These are phyloP conservation scores for Micronisus gabar DNA, from an alignment of 2,113 vertebrate species.

Conservation along the genomic window DNA sequence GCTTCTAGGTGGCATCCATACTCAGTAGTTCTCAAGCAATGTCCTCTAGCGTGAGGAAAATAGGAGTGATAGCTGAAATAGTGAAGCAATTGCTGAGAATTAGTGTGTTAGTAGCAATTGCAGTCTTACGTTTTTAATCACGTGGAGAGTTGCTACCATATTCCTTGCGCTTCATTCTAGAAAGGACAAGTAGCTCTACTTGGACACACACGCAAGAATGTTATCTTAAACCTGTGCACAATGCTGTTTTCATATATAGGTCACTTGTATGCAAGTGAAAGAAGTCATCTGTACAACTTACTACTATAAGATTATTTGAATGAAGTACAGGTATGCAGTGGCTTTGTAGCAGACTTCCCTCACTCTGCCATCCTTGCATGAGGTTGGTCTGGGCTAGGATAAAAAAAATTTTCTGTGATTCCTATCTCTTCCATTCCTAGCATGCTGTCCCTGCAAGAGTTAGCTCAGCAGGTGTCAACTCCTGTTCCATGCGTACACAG, in stretches of 20 bases:
- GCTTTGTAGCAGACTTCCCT: not conserved
- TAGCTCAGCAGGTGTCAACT: not conserved
- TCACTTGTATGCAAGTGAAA: not conserved
- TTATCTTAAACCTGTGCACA: not conserved
- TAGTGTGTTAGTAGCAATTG: not conserved
- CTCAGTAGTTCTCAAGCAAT: not conserved
- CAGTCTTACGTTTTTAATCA: not conserved
- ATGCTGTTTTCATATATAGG: not conserved
- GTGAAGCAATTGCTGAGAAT: not conserved
- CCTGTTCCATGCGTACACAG: fast-evolving
- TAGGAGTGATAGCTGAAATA: not conserved
- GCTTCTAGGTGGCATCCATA: not conserved
- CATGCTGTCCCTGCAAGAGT: not conserved
- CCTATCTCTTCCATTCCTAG: not conserved
- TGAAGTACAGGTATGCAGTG: not conserved
- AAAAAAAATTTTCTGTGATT: not conserved
- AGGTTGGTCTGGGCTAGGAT: not conserved
- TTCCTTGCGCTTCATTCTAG: not conserved
- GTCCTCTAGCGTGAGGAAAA: not conserved
- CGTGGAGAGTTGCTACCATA: not conserved
- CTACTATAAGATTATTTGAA: not conserved
- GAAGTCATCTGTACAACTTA: not conserved
- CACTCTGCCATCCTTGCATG: not conserved
- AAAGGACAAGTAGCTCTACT: not conserved
- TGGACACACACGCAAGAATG: not conserved